Percentiles rank a stretch among this genome's conserved stretches.
Conservation (phyloP, 1,140 invertebrate species). For the Aphaenogaster ashmeadi region DNA sequence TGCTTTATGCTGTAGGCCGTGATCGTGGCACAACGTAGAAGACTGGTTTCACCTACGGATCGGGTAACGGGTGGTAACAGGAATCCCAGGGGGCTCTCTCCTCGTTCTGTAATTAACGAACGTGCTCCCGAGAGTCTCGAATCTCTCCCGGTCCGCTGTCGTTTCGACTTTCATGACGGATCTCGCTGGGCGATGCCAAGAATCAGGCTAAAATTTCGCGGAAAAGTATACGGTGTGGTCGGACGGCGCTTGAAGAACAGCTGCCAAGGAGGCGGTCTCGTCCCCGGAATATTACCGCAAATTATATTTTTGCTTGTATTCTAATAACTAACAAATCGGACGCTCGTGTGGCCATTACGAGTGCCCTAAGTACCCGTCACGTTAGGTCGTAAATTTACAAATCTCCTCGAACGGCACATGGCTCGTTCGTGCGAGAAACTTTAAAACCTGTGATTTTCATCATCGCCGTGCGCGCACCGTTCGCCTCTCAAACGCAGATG, state of each 20-base stretch:
- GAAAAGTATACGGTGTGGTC: conserved; percentile 42
- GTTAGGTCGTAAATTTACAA: conserved; percentile 59
- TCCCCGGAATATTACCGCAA: conserved; percentile 40
- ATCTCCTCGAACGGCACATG: conserved; percentile 32
- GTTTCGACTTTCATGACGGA: conserved; percentile 64
- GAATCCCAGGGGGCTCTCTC: conserved; percentile 51
- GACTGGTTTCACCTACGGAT: conserved; percentile 59
- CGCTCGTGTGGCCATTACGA: conserved; percentile 40
- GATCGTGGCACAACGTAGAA: conserved; percentile 26
- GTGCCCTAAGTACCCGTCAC: conserved; percentile 45
- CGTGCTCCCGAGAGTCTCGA: conserved; percentile 46
- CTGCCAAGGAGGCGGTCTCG: conserved; percentile 16
- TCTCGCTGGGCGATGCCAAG: conserved; percentile 39
- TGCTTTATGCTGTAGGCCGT: background rate
- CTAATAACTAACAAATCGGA: conserved; percentile 57
- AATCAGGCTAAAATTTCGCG: conserved; percentile 56
- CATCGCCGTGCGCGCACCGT: conserved; percentile 24
- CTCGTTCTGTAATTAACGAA: conserved; percentile 57
- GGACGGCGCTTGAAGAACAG: background rate
- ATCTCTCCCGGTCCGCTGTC: conserved; percentile 26
- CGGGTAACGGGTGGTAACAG: conserved; percentile 53
- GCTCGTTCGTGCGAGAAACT: conserved; percentile 46
- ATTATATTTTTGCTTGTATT: conserved; percentile 51
- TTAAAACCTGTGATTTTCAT: conserved; percentile 62
- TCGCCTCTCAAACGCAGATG: conserved; percentile 56